Base-by-base conservation (phyloP, 2,797 vertebrate genomes). In the Astyanax mexicanus region DNA sequence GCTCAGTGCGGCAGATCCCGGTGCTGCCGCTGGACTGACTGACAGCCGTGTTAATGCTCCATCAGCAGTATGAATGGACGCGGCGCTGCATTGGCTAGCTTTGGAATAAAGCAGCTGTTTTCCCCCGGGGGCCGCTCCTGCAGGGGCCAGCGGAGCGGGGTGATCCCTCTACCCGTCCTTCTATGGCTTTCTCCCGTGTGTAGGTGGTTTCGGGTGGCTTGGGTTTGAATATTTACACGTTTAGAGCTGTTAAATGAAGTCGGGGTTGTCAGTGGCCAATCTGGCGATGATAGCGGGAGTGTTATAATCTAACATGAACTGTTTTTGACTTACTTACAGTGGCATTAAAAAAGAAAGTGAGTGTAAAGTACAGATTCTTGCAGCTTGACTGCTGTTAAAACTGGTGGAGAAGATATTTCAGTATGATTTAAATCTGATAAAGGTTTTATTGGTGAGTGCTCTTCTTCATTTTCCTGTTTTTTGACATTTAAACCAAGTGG, bases 1-100 rank as follows among this genome's bases (percentile, higher is more conserved):
- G 51, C 12, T 15, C 51, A 29, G 54, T 19, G 88, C 77, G 86
- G 89, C 85, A 80, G 83, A 78, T 85, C 69, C 49, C 10, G 83
- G 82, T 86, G 66, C 23, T 78, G 72, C 85, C 86, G 83, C 84
- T 84, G 81, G 75, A 76, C 72, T 88, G 86, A 91, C 75, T 88
- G 91, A 83, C 75, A 84, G 80, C 85, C 74, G 72, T 83, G 74
- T 74, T 84, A 89, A 91, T 91, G 90, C 89, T 91, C 67, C 82
- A 71, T 83, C 87, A 86, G 84, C 86, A 87, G 80, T 29, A 45
- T 93, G 84, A 78, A 57, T 92, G 51, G 69, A 51, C 61, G 40
- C 37, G 13, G 54, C 7, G n/a, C 32, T 32, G 1, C 32, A 3
- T 62, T 42, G 51, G 51, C 51, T 13, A 13, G 23, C 25, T 54